Conservation (phyloP, 1,140 invertebrate genomes). For the Heliothis virescens region DNA sequence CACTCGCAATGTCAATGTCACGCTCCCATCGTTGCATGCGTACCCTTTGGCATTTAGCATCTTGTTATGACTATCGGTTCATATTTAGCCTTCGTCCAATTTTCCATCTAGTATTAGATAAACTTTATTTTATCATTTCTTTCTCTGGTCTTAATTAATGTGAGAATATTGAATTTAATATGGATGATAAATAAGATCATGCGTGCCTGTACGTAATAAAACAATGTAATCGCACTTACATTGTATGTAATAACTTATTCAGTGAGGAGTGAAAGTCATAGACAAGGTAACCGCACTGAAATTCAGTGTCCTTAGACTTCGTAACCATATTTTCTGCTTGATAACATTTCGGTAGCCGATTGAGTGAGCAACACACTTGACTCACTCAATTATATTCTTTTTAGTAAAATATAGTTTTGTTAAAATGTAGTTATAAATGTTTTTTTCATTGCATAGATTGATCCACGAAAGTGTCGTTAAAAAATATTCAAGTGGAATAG, state of each 20-base stretch:
- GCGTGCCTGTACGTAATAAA: conserved; percentile 3
- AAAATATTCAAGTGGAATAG: too few relatives aligned
- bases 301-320: conserved; percentile 14
- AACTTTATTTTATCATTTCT: conserved; percentile 51
- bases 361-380: background rate
- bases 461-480: too few relatives aligned
- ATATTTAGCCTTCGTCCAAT: background rate
- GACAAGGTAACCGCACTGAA: conserved; percentile 9
- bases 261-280: conserved; percentile 22
- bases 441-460: too few relatives aligned
- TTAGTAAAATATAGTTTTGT: background rate
- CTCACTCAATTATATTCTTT: background rate
- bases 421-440: too few relatives aligned
- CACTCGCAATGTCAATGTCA: conserved; percentile 70
- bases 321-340: conserved; percentile 6
- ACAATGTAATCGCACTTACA: background rate
- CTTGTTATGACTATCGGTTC: background rate
- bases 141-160: background rate
- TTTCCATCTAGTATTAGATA: background rate
- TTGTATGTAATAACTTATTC: conserved; percentile 6
- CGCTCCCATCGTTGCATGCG: conserved; percentile 57
- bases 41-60: conserved; percentile 48
- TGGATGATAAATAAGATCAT: background rate
- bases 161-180: background rate
- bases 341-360: background rate